phyloP scores from a whole-genome alignment of 2,113 vertebrate genomes.

The Argyrosomus japonicus region DNA sequence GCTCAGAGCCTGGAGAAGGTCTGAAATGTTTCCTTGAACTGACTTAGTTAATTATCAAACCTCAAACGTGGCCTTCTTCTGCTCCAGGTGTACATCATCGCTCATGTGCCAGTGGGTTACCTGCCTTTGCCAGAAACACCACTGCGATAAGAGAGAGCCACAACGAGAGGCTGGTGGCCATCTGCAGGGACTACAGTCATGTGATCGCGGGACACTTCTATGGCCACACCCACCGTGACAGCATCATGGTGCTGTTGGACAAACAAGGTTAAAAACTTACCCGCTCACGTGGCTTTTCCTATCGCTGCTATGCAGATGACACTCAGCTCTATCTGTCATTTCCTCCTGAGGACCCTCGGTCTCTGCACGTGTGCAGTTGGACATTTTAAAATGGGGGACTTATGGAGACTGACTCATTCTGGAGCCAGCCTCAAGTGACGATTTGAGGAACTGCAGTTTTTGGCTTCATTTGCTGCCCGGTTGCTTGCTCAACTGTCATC shows the following conservation, averaged over 20 bases:
- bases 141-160: slow-evolving; percentile 86
- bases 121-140: slow-evolving; percentile 81
- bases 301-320: too few relatives aligned
- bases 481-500: too few relatives aligned
- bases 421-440: too few relatives aligned
- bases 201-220: slow-evolving; percentile 93
- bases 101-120: slow-evolving; percentile 92
- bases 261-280: slow-evolving; percentile 82
- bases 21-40: too few relatives aligned
- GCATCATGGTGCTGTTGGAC: slow-evolving; percentile 93
- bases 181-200: slow-evolving; percentile 89
- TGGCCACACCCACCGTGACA: slow-evolving; percentile 95
- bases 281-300: too few relatives aligned
- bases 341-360: too few relatives aligned
- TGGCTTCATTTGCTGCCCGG: too few relatives aligned
- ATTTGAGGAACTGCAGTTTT: too few relatives aligned
- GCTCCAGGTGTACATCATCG: slow-evolving; percentile 91
- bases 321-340: too few relatives aligned
- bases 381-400: too few relatives aligned
- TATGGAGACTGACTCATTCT: too few relatives aligned
- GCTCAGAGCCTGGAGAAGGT: slow-evolving; percentile 69
- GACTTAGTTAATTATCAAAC: not conserved
- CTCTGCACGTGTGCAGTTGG: too few relatives aligned
- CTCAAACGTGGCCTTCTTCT: not conserved
- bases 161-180: slow-evolving; percentile 90